Conservation (phyloP, 1,140 invertebrate genomes). For the Drosophila seguyi region DNA sequence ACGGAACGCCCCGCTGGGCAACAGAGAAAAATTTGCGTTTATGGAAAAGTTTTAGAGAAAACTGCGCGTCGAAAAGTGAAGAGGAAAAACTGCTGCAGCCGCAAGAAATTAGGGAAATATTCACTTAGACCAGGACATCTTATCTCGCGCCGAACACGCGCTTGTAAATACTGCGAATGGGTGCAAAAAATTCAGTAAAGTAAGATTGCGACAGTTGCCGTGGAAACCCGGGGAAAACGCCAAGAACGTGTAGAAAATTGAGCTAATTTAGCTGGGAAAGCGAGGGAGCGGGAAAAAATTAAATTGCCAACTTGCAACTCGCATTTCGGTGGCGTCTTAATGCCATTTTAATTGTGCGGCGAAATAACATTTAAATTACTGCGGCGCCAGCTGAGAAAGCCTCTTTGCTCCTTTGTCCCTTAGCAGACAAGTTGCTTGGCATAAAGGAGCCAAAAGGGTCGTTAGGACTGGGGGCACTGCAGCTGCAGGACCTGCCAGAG, state of each 20-base stretch:
- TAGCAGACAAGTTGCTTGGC: slow-evolving; percentile 35
- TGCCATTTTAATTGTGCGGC: slow-evolving; percentile 77
- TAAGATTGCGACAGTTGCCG: slow-evolving; percentile 27
- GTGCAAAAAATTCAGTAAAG: neutral
- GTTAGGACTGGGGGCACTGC: slow-evolving; percentile 1
- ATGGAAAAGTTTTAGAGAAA: slow-evolving; percentile 54
- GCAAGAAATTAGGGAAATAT: slow-evolving; percentile 74
- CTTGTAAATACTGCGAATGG: slow-evolving; percentile 2
- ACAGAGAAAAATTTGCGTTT: slow-evolving; percentile 51
- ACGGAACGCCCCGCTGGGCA: neutral
- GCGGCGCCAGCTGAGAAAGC: slow-evolving; percentile 57
- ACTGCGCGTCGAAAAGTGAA: slow-evolving; percentile 24
- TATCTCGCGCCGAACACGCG: slow-evolving; percentile 56
- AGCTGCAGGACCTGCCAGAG: neutral
- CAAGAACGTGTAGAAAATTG: slow-evolving; percentile 39
- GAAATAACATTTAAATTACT: slow-evolving; percentile 81
- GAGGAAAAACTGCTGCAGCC: slow-evolving; percentile 67
- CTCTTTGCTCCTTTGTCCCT: slow-evolving; percentile 19
- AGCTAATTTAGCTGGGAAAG: slow-evolving; percentile 51
- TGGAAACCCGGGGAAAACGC: slow-evolving; percentile 30
- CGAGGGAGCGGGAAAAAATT: slow-evolving; percentile 8
- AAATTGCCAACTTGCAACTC: slow-evolving; percentile 54
- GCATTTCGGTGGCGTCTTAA: slow-evolving; percentile 63
- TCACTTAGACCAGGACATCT: slow-evolving; percentile 60
- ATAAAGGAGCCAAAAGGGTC: slow-evolving; percentile 16